A percentile compares a stretch with the other conserved stretches of the same genome.
Evolutionary conservation across 2,113 vertebrate genomes (phyloP).

Genomic region (Cyprinodon brontotheroides): DNA sequence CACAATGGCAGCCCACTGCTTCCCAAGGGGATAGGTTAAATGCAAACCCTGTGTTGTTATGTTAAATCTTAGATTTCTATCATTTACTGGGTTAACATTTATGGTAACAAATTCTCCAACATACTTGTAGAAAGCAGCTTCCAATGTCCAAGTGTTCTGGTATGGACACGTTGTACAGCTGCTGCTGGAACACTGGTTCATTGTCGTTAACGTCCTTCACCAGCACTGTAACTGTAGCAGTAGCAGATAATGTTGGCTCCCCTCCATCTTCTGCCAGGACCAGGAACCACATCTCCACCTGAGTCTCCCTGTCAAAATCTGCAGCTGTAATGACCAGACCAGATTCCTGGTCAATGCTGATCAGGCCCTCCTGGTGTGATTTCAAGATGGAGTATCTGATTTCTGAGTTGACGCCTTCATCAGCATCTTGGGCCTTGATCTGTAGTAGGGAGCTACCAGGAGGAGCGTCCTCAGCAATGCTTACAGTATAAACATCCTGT

Average conservation of each 20-base stretch:
- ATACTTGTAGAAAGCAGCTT: conserved; percentile 89
- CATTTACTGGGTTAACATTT: not conserved
- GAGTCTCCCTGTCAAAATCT: conserved; percentile 83
- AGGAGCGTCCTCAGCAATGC: conserved; percentile 81
- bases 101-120: conserved; percentile 15
- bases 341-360: conserved; percentile 79
- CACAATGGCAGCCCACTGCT: too few relatives aligned
- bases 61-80: not conserved
- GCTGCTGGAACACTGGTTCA: conserved; percentile 85
- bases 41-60: too few relatives aligned
- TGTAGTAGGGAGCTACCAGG: conserved; percentile 81
- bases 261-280: conserved; percentile 86
- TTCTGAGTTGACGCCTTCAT: conserved; percentile 81
- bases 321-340: conserved; percentile 80
- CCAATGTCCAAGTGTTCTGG: conserved; percentile 81
- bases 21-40: too few relatives aligned
- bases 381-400: conserved; percentile 80
- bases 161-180: conserved; percentile 83
- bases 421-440: conserved; percentile 82
- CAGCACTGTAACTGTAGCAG: conserved; percentile 80
- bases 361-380: conserved; percentile 58
- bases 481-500: conserved; percentile 70
- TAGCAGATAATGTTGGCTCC: conserved; percentile 78
- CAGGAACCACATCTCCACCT: conserved; percentile 77
- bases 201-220: conserved; percentile 92